Conservation (phyloP, 2,113 vertebrate genomes). For the Pitta sordida region DNA sequence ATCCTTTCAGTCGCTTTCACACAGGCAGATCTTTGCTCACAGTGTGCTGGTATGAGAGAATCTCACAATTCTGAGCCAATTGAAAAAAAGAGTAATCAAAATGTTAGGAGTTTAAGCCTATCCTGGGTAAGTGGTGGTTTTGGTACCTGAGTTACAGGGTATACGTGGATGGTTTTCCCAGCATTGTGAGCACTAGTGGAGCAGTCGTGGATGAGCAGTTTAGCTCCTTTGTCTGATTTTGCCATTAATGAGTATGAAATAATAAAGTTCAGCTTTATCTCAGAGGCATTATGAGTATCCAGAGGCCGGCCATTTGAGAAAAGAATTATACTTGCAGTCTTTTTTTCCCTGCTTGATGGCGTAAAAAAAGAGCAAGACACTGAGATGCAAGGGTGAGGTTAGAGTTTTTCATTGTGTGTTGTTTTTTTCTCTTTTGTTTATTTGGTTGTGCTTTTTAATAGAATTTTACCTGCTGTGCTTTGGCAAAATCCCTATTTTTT, state of each 20-base stretch:
- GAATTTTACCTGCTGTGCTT: neutral
- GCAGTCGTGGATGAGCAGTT: neutral
- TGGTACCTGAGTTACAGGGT: neutral
- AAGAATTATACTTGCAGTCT: neutral
- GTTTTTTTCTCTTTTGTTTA: no score
- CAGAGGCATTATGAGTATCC: neutral
- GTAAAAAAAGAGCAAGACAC: neutral
- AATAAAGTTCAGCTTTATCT: neutral
- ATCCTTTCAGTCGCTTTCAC: neutral
- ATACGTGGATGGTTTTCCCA: neutral
- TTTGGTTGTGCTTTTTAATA: neutral
- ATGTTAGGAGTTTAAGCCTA: neutral
- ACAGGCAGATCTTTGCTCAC: neutral
- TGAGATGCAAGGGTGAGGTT: neutral
- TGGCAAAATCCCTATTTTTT: neutral
- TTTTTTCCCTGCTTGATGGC: neutral
- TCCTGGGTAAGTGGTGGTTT: neutral
- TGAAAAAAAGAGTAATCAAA: neutral
- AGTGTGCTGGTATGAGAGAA: neutral
- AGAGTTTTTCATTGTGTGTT: neutral
- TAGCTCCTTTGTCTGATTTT: constrained; percentile 2
- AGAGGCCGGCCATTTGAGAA: neutral
- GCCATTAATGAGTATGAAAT: neutral
- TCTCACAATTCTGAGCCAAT: neutral
- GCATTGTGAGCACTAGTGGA: neutral